Evolutionary conservation across 2,797 vertebrate genomes (phyloP), one percentile per base, ranked within the genome.

Genomic region (Urophycis tenuis): DNA sequence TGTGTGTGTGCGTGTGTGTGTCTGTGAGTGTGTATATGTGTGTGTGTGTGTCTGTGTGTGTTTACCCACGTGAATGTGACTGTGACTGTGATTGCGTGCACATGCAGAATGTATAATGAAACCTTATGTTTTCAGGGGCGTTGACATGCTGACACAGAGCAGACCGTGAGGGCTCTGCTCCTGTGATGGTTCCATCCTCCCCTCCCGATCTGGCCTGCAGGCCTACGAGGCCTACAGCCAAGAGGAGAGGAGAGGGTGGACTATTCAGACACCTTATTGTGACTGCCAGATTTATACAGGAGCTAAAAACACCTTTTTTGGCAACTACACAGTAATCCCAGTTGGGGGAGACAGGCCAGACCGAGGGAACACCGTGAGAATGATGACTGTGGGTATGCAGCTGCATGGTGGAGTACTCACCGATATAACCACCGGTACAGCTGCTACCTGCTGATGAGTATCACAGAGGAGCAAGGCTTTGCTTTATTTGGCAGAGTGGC

Each of bases 71-170:
- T n/a, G n/a, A n/a, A n/a, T n/a, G n/a, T n/a, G n/a, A n/a, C n/a
- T n/a, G n/a, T 36, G 35, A 41, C 39, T 41, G 39, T 41, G 39
- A 2, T 25, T 80, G 78, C 80, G 53, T 67, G 60, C 60, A 29
- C n/a, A 64, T 64, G 60, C n/a, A 29, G 14, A 67, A 67, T 12
- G 10, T 64, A 79, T 45, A 82, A 80, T 70, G 29, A 79, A 35
- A 82, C 87, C 79, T 86, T 89, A 80, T 87, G 86, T 90, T 86
- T 89, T 30, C 3, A n/a, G 78, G 73, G 83, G 81, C n/a, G 9
- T 60, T 91, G 91, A 92, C 84, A 79, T 80, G 88, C 89, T 91
- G 92, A 92, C 89, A 87, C 82, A 83, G 82, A 85, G 35, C 88
- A 91, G 90, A 87, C 80, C 71, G 22, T 31, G 29, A 34, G 14